Evolutionary conservation across 1,140 invertebrate species (phyloP), one percentile per base, ranked within the genome.

Genomic region (Ladona fulva): DNA sequence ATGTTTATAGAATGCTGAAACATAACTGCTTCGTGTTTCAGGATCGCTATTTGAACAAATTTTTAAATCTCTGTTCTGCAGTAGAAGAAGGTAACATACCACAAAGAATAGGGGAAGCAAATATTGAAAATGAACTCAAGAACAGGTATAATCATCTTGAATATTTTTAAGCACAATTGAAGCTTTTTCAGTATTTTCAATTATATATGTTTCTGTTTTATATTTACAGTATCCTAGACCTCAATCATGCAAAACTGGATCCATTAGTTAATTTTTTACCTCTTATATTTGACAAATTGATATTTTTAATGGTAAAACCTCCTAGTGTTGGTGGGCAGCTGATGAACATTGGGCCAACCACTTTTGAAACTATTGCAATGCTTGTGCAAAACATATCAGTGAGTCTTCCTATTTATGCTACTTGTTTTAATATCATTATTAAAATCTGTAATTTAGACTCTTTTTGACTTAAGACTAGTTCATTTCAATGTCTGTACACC

Each of bases 271-370:
- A 93, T 76, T 97, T 95, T 84, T 84, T 99, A 52, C 94, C 94
- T 5, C 88, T 97, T 42, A 87, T 98, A 24, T 86, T 98, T 44
- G 95, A 99, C 85, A 95, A 95, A 85, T 87, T 99, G 22, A 89
- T 99, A 52, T 88, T 90, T 42, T 85, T 99, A 74, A 86, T 98
- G 79, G 92, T 95, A 0, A 86, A 90, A 84, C 94, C 92, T 52
- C 95, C 92, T 19, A 86, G 89, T 76, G 87, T 95, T 24, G 90
- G 88, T 11, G 92, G 91, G 6, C 91, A 93, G 77, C 84, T 88
- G 0, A 84, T 95, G 74, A 96, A 95, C 83, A 89, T 95, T 77
- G 92, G 91, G 7, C 91, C 91, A 24, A 89, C 90, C 0, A 88
- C 91, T 22, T 95, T 95, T 83, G 92, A 95, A 82, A 89, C 93